Conservation (phyloP, 2,113 vertebrate species). For the Piprites chloris region DNA sequence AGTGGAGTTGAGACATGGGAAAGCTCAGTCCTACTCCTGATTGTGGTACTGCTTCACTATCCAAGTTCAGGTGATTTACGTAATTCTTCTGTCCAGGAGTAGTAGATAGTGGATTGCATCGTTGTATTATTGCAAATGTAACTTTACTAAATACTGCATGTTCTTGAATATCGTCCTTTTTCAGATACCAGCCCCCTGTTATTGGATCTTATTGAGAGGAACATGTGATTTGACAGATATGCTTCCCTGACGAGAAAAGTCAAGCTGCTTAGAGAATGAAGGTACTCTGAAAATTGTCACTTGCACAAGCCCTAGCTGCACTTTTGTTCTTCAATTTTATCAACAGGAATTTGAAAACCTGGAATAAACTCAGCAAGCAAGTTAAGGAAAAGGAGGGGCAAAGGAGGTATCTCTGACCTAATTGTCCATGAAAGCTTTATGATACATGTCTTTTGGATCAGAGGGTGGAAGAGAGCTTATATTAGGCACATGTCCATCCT, state of each 20-base stretch:
- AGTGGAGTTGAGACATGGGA: not conserved
- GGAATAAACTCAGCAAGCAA: conserved; percentile 35
- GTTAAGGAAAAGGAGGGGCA: not conserved
- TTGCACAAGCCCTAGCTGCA: not conserved
- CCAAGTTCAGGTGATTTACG: not conserved
- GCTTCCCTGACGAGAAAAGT: not conserved
- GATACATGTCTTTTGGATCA: not conserved
- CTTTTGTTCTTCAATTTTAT: conserved; percentile 37
- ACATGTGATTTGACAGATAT: not conserved
- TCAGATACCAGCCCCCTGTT: not conserved
- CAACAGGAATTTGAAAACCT: conserved; percentile 5
- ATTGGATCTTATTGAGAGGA: not conserved
- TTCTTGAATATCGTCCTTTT: not conserved
- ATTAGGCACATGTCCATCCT: not conserved
- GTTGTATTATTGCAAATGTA: not conserved
- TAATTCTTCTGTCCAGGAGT: not conserved
- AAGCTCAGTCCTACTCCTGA: not conserved
- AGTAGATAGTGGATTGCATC: not conserved
- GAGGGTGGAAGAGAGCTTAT: not conserved
- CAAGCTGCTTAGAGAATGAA: conserved; percentile 47
- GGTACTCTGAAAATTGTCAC: conserved; percentile 26
- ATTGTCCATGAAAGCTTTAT: not conserved
- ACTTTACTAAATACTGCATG: not conserved
- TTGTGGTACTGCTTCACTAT: fast-evolving
- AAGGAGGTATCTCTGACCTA: not conserved